Percentiles rank a stretch among this genome's conserved stretches.
These are phyloP conservation scores for Ophonus ardosiacus DNA, from an alignment of 2,888 invertebrate genomes.

Conservation along the genomic window DNA sequence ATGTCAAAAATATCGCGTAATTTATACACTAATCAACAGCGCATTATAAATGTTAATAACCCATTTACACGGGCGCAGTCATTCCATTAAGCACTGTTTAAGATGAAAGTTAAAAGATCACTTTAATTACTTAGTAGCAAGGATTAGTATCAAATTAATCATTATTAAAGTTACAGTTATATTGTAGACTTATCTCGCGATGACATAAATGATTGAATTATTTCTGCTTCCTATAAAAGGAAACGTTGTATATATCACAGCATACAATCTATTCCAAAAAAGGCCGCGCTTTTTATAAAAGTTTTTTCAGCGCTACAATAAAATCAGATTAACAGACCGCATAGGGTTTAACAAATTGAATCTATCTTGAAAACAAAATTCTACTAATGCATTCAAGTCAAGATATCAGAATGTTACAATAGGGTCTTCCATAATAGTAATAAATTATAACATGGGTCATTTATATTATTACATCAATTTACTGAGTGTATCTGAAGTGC, in stretches of 20 bases:
- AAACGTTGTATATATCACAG: background rate
- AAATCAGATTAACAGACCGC: conserved; percentile 16
- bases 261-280: background rate
- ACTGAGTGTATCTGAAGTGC: too few relatives aligned
- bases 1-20: conserved; percentile 37
- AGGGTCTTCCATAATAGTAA: too few relatives aligned
- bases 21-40: conserved; percentile 43
- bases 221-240: conserved; percentile 21
- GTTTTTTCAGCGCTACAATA: conserved; percentile 5
- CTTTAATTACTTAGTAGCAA: conserved; percentile 27
- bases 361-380: too few relatives aligned
- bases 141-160: conserved; percentile 40
- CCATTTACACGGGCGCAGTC: conserved; percentile 23
- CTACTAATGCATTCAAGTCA: too few relatives aligned
- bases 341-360: background rate
- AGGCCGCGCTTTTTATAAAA: conserved; percentile 2
- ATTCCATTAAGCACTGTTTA: conserved; percentile 14
- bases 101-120: conserved; percentile 26
- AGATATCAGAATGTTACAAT: too few relatives aligned
- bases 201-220: conserved; percentile 12
- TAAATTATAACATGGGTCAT: too few relatives aligned
- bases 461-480: too few relatives aligned
- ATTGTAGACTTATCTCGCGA: conserved; percentile 1
- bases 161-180: conserved; percentile 21
- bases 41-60: conserved; percentile 44